Conservation (phyloP, 2,113 vertebrate genomes). For the Colistium nudipinnis region DNA sequence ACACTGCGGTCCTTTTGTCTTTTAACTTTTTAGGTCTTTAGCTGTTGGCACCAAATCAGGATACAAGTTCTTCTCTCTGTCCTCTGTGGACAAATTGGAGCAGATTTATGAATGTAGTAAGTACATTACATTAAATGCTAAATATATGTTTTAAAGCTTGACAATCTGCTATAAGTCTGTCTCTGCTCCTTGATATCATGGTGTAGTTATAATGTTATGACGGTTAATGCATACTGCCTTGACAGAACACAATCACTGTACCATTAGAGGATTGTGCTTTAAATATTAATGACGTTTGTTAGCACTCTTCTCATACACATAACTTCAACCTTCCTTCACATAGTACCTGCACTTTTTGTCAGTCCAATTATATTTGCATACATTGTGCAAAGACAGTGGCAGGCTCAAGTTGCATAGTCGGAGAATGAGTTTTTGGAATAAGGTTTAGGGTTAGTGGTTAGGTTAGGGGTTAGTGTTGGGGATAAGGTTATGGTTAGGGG, state of each 20-base stretch:
- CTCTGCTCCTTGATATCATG: background rate
- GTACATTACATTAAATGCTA: slow-evolving; percentile 65
- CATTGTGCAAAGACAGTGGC: background rate
- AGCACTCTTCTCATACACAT: background rate
- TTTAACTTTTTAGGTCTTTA: slow-evolving; percentile 85
- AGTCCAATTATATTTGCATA: background rate
- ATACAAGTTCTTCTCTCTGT: slow-evolving; percentile 99
- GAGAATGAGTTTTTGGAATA: too few relatives aligned
- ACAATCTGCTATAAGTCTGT: background rate
- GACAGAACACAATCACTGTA: slow-evolving; percentile 5
- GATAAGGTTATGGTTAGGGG: too few relatives aligned
- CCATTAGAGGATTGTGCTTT: slow-evolving; percentile 11
- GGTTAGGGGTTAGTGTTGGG: too few relatives aligned
- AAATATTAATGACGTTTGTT: slow-evolving; percentile 41
- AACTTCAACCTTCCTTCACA: background rate
- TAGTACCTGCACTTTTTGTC: too few relatives aligned
- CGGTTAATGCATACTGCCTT: background rate
- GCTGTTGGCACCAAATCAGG: slow-evolving; percentile 98
- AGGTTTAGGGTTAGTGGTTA: too few relatives aligned
- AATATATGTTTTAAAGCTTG: background rate
- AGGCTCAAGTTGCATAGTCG: background rate
- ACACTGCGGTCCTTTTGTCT: background rate
- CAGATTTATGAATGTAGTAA: slow-evolving; percentile 99
- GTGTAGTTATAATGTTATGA: background rate
- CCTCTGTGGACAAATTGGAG: slow-evolving; percentile 98